Evolutionary conservation across 2,888 invertebrate species (phyloP), one percentile per base, ranked within the genome.

Genomic region (Anarsia innoxiella): DNA sequence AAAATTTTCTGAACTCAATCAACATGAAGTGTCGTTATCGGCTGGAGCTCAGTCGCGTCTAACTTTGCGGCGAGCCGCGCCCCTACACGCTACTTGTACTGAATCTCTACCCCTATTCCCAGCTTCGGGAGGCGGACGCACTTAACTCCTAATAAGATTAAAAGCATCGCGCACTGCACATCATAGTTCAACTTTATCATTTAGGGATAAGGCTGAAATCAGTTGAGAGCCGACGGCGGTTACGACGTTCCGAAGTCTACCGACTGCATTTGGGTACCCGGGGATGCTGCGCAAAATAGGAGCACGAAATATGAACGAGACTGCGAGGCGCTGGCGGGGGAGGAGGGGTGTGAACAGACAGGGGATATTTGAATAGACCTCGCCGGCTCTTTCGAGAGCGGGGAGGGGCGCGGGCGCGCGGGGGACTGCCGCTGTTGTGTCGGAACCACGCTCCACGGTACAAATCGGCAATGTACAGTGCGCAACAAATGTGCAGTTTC

Each of bases 271-370:
- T 76, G 66, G 69, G 72, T 71, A 77, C 80, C 83, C 83, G 79
- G 85, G 85, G 86, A 86, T 86, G 86, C 86, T 86, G 87, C 86
- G 86, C 84, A 83, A 80, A 82, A 83, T 83, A 80, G 83, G 79
- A 84, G 74, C 79, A 78, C 83, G 78, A 80, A 85, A 84, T 83
- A 80, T 86, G 78, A 79, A 83, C 83, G 84, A 85, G 86, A 84
- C 84, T 79, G 84, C 85, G 71, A 79, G 85, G 83, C 82, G 84
- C 83, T 76, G 74, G 72, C 73, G 71, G 74, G 70, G 65, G 70
- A 62, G 68, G 72, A 69, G 75, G 75, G 76, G 78, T 78, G 80
- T 61, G 83, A 80, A 75, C 73, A 80, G 80, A 75, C 66, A 73
- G 66, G 80, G 68, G 61, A 73, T 79, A 82, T 79, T 80, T 82